Evolutionary conservation across 2,797 vertebrate species (phyloP), one percentile per base, ranked within the genome.

Genomic region (Hybognathus amarus): DNA sequence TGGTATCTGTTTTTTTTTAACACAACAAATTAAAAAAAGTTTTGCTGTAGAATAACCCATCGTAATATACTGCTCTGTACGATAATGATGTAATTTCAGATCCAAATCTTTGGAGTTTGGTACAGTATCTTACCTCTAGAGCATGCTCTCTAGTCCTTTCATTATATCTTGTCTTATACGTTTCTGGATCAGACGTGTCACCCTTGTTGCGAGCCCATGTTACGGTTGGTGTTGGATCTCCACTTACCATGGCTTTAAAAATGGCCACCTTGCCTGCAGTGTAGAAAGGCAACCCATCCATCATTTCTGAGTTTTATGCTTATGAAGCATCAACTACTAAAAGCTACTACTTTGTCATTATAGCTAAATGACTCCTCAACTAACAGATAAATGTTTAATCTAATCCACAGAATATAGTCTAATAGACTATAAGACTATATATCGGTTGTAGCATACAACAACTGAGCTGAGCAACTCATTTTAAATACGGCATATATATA

Each of bases 211-310:
- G 92, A 0, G 87, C 87, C 97, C 97, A 98, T 33, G 87, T 92
- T 64, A 98, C 94, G 0, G 89, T 87, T 1, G 97, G 97, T 59
- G 50, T 27, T 2, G 97, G 97, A 1, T 96, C 91, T 69, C 97
- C 97, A 27, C 84, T 93, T 42, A 97, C 95, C 86, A 95, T 87
- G 1, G 94, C 96, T 92, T 93, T 96, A 79, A 99, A 97, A 89
- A 94, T 13, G 2, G 92, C 95, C 71, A 92, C 95, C 94, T 96
- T 97, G 81, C 97, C 97, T 99, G 87, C 11, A 40, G 54, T 24
- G 76, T 81, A 69, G 64, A 64, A 56, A 33, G 8, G 42, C n/a
- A 47, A 8, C 6, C 27, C 22, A 47, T 63, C 36, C 2, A 82
- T 59, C 30, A 76, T 77, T 3, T 56, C 52, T 22, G 17, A 76